These are phyloP conservation scores for Drosophila pruinosa DNA, from an alignment of 1,140 invertebrate species.

Conservation along the genomic window DNA sequence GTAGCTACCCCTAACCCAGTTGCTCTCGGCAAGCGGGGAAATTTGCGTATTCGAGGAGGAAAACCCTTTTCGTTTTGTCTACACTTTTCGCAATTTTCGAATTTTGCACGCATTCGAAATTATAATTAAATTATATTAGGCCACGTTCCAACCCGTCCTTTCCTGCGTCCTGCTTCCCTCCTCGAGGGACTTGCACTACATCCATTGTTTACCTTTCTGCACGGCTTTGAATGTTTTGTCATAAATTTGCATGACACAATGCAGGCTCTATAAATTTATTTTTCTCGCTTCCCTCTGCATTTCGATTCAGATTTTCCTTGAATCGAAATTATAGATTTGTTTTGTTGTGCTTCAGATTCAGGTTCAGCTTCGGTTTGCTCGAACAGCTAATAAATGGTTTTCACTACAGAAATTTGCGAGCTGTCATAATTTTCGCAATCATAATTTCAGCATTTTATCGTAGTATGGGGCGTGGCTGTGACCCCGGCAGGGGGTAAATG, in stretches of 20 bases:
- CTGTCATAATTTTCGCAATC: conserved; percentile 72
- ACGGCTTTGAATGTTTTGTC: conserved; percentile 67
- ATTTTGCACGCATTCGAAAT: conserved; percentile 72
- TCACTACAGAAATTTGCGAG: conserved; percentile 19
- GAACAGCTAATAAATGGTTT: conserved; percentile 38
- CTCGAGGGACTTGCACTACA: background rate
- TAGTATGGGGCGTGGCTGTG: conserved; percentile 56
- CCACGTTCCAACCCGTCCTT: conserved; percentile 47
- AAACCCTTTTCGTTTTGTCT: conserved; percentile 43
- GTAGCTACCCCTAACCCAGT: conserved; percentile 14
- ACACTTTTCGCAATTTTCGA: conserved; percentile 54
- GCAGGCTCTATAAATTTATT: conserved; percentile 51
- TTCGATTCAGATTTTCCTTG: conserved; percentile 26
- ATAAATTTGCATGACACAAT: conserved; percentile 77
- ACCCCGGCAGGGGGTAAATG: conserved; percentile 54
- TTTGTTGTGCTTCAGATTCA: too few species aligned
- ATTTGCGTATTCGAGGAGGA: conserved; percentile 17
- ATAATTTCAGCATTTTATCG: conserved; percentile 73
- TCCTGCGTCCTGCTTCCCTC: too few species aligned
- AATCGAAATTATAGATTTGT: conserved; percentile 63
- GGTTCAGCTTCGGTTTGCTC: background rate
- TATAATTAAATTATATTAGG: conserved; percentile 80
- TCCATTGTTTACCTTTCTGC: conserved; percentile 71
- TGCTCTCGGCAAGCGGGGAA: background rate
- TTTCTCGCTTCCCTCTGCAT: background rate